Percentiles rank a stretch among this genome's conserved stretches.
These are phyloP conservation scores for Morbakka virulenta DNA, from an alignment of 30 jellyfish, hydroid and myxozoan genomes.

Conservation along the genomic window DNA sequence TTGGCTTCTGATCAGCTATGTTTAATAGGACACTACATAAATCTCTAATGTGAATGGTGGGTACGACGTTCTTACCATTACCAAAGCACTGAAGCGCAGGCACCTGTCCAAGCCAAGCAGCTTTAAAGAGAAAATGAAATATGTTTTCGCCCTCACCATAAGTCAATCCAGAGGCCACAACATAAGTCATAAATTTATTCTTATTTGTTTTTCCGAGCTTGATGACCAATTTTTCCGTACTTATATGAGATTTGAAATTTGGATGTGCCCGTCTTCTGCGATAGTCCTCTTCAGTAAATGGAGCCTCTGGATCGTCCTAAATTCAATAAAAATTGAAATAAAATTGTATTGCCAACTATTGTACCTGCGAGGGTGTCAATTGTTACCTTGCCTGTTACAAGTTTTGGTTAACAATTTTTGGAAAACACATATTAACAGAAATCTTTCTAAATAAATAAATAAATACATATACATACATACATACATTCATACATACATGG, in stretches of 20 bases:
- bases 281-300: conserved; percentile 96
- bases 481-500: too few relatives aligned
- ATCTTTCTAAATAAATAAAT: too few relatives aligned
- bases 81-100: conserved; percentile 78
- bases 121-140: conserved; percentile 75
- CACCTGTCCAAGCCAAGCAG: conserved; percentile 92
- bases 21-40: conserved; percentile 74
- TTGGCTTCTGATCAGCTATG: conserved; percentile 81
- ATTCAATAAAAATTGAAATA: too few relatives aligned
- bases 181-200: conserved; percentile 75
- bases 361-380: too few relatives aligned
- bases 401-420: too few relatives aligned
- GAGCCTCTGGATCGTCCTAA: conserved; percentile 96
- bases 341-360: too few relatives aligned
- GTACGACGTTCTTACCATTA: conserved; percentile 75
- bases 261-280: conserved; percentile 92
- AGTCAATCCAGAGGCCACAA: conserved; percentile 84
- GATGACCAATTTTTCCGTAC: conserved; percentile 84
- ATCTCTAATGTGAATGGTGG: conserved; percentile 81
- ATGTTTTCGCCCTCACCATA: conserved; percentile 93
- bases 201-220: conserved; percentile 88
- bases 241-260: conserved; percentile 79
- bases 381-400: too few relatives aligned
- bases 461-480: too few relatives aligned
- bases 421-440: too few relatives aligned